Evolutionary conservation across 2,113 vertebrate genomes (phyloP), one percentile per base, ranked within the genome.

Genomic region (Chionodraco myersi): DNA sequence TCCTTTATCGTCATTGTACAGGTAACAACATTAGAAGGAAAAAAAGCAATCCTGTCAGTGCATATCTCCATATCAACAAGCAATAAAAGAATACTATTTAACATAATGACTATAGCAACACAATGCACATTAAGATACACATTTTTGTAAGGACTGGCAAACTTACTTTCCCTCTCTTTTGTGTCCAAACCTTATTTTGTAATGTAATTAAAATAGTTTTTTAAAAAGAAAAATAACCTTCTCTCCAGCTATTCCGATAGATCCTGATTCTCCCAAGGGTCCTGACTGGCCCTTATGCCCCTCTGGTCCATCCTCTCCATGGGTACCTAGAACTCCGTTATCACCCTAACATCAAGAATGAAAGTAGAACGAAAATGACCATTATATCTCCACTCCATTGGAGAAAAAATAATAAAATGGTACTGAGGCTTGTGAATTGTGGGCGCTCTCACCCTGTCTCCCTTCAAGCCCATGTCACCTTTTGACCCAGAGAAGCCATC

Each of bases 401-500:
- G 9, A 72, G 12, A 72, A 56, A 15, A 84, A 65, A 10, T 45
- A 12, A 49, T 1, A n/a, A 30, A 61, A 54, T 60, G 36, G 47
- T 52, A 36, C n/a, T 3, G n/a, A 70, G 30, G 13, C 13, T 60
- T 53, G 13, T 11, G 10, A 47, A 72, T 41, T 63, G 57, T 1
- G 7, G 21, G 18, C 10, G 21, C 30, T 48, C 96, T 96, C 92
- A 98, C 97, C 94, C 92, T 88, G 70, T 98, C 97, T 10, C 97
- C 97, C 75, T 96, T 97, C 70, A 93, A 77, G 30, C 97, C 97
- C 86, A 93, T 95, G 47, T 98, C 97, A 58, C 97, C 97, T 93
- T 98, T 98, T 85, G 94, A 94, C 71, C 97, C 97, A 0, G 96
- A 96, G 81, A 97, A 98, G 79, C 97, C 97, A 21, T 97, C 97